Evolutionary conservation across 2,888 invertebrate genomes (phyloP), one percentile per base, ranked within the genome.

Genomic region (Synergus gifuensis): DNA sequence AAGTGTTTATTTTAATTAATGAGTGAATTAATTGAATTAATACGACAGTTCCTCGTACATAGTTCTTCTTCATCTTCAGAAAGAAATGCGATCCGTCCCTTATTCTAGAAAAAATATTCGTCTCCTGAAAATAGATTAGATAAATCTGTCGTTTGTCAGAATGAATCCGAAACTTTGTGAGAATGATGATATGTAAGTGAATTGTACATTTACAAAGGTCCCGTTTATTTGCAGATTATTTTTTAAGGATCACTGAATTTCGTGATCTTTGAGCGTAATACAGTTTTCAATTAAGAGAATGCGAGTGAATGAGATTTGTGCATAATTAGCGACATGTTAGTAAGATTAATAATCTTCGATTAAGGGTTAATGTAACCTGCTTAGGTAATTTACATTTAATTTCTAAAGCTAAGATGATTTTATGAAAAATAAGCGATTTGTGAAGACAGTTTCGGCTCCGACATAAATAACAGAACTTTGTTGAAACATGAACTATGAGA

Each of bases 401-500:
- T 28, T 73, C 36, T 54, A 54, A 36, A 36, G 36, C 7, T 73
- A 73, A 73, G 73, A 18, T 40, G 9, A 14, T 16, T 62, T 63
- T 66, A 16, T 66, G 73, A 46, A 14, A 36, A 22, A 66, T n/a
- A 66, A 49, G 8, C 40, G 36, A 78, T 46, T 76, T 63, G 42
- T 28, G 36, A 67, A 58, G 18, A 54, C 54, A 54, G 36, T 22
- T 62, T 60, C 12, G 28, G 22, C 28, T 62, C 28, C 12, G 22
- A n/a, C 42, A 42, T 67, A 49, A 77, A 63, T 77, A 22, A 64
- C 28, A 62, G 42, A 58, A 77, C 1, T 28, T 78, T 54, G 67
- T 66, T 58, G 58, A 58, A 40, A 77, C 78, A 76, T 78, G 78
- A 77, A 83, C 80, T 82, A 77, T 81, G 83, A 76, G 82, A 69